phyloP scores from a whole-genome alignment of 1,140 invertebrate species.

The Drosophila ercepeae region DNA sequence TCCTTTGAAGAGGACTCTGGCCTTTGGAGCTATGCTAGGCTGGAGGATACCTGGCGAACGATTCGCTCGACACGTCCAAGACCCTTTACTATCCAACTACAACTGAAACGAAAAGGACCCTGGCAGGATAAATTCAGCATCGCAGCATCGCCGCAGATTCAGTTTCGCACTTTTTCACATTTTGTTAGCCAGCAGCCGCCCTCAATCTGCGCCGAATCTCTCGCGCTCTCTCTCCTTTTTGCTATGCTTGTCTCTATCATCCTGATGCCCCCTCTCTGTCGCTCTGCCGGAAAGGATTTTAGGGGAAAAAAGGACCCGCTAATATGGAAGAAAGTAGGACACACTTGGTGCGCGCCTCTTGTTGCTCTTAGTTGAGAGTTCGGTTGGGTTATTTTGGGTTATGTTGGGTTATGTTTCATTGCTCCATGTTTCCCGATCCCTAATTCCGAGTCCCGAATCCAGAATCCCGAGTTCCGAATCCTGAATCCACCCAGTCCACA shows the following conservation, averaged over 20 bases:
- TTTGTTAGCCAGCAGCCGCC: constrained; percentile 61
- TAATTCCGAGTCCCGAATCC: background rate
- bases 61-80: constrained; percentile 75
- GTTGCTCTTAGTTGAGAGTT: constrained; percentile 15
- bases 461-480: too few species aligned
- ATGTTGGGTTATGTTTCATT: background rate
- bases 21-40: background rate
- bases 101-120: constrained; percentile 67
- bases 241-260: background rate
- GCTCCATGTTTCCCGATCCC: background rate
- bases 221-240: constrained; percentile 8
- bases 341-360: constrained; percentile 49
- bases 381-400: constrained; percentile 18
- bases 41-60: constrained; percentile 75
- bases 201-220: constrained; percentile 71
- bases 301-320: constrained; percentile 54
- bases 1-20: background rate
- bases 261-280: background rate
- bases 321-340: constrained; percentile 75
- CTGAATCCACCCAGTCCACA: background rate
- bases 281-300: constrained; percentile 12
- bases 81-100: constrained; percentile 81
- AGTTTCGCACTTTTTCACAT: background rate
- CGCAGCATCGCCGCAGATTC: constrained; percentile 18
- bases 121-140: constrained; percentile 40